Evolutionary conservation across 2,888 invertebrate genomes (phyloP).

Genomic region (Venusia cambrica): DNA sequence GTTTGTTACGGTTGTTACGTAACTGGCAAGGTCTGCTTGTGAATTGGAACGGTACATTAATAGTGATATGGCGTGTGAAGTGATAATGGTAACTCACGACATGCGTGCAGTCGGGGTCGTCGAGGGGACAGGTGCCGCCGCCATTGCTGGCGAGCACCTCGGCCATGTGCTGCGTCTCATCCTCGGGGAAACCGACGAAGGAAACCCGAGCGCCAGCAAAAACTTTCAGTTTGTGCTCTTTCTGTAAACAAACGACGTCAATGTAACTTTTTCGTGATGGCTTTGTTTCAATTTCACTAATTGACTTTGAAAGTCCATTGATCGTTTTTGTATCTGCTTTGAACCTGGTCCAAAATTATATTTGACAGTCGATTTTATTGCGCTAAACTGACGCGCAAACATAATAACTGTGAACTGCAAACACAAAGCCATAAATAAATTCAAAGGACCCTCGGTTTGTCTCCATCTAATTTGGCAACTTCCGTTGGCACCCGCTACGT

Average conservation of each 20-base stretch:
- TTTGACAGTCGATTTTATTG: constrained; percentile 2
- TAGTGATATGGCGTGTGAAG: constrained; percentile 11
- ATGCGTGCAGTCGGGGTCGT: constrained; percentile 94
- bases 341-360: no score
- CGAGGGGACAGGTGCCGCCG: constrained; percentile 87
- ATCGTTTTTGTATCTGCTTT: no score
- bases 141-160: constrained; percentile 93
- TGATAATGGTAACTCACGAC: constrained; percentile 85
- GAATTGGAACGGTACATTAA: constrained; percentile 17
- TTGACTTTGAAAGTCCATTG: constrained; percentile 6
- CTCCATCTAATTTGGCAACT: constrained; percentile 28
- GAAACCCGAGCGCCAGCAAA: constrained; percentile 93
- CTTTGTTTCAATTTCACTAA: no score
- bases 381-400: background rate
- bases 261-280: no score
- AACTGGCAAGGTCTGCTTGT: constrained; percentile 26
- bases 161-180: constrained; percentile 95
- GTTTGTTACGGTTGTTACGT: constrained; percentile 24
- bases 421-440: background rate
- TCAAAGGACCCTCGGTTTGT: constrained; percentile 4
- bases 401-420: background rate
- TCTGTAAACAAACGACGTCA: constrained; percentile 55
- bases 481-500: constrained; percentile 24
- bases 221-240: constrained; percentile 89
- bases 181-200: constrained; percentile 94